Evolutionary conservation across 1,140 invertebrate species (phyloP).

Genomic region (Lasaia peninsularis): DNA sequence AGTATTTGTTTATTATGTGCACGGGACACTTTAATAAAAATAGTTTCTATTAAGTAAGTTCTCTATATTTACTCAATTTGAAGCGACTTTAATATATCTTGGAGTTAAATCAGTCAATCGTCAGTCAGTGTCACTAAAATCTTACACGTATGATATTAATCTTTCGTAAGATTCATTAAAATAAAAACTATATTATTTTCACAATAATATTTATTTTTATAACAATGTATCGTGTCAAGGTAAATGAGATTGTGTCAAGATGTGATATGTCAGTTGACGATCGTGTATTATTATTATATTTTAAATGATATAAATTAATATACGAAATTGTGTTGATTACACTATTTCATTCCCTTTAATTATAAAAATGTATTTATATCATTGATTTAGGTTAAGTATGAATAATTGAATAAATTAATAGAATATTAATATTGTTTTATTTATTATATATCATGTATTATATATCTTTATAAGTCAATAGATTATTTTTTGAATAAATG

Average conservation of each 20-base stretch:
- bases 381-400: neutral
- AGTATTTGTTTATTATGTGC: neutral
- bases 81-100: too few relatives aligned
- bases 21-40: neutral
- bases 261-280: too few relatives aligned
- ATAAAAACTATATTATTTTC: neutral
- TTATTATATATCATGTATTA: too few relatives aligned
- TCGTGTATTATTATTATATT: slow-evolving; percentile 13
- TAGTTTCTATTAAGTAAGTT: neutral
- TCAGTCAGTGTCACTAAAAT: neutral
- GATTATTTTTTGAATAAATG: too few relatives aligned
- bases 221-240: neutral
- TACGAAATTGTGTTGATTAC: slow-evolving; percentile 15
- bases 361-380: neutral
- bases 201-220: neutral
- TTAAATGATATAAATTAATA: slow-evolving; percentile 34
- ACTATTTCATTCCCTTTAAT: slow-evolving; percentile 1
- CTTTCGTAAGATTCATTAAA: neutral
- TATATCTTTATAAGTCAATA: too few relatives aligned
- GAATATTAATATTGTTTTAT: neutral
- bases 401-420: neutral
- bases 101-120: too few relatives aligned
- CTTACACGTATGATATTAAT: neutral
- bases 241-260: neutral
- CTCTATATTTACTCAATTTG: too few relatives aligned